Base-by-base conservation (phyloP, 2,888 invertebrate genomes). In the Hydrotaea cyrtoneurina region DNA sequence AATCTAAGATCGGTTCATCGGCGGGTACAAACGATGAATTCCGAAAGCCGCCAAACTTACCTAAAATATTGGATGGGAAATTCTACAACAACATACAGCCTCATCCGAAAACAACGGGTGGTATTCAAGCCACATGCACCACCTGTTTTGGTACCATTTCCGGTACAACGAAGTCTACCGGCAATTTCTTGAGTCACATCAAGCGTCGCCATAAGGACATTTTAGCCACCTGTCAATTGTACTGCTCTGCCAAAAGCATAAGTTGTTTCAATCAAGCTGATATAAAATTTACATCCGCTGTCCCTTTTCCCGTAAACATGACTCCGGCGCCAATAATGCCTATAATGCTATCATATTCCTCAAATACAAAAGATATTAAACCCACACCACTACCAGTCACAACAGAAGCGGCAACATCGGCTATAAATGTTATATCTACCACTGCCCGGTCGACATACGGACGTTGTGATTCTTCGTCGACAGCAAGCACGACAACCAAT, bases 111-210 rank as follows among this genome's bases (percentile, higher is more conserved):
- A 91, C 91, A 4, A 85, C 88, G 0, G 91, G 91, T 11, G 91
- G 90, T 46, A 91, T 91, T 71, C 91, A 91, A 78, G 91, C 91
- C 7, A 91, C 91, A n/a, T 91, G 91, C 80, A 91, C 90, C 2
- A 88, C 88, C 15, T 91, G 91, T 76, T 88, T 86, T 43, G 90
- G 90, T 11, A 87, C 87, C 2, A 91, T 91, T 59, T 91, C 91
- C 15, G 91, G 91, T 8, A 91, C 91, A 26, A 89, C 90, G 21
- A 90, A 90, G 57, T 91, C 91, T 1, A 91, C 91, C 10, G 91
- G 91, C 2, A 91, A 90, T 80, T 91, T 91, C 69, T 87, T 91
- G 19, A 90, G 90, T 81, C 91, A 91, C 80, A 91, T 90, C 59
- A 91, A 91, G 83, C 87, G 89, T 1, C 89, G 90, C 2, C 91